Evolutionary conservation across 2,888 invertebrate genomes (phyloP).

Genomic region (Erpobdella octoculata): DNA sequence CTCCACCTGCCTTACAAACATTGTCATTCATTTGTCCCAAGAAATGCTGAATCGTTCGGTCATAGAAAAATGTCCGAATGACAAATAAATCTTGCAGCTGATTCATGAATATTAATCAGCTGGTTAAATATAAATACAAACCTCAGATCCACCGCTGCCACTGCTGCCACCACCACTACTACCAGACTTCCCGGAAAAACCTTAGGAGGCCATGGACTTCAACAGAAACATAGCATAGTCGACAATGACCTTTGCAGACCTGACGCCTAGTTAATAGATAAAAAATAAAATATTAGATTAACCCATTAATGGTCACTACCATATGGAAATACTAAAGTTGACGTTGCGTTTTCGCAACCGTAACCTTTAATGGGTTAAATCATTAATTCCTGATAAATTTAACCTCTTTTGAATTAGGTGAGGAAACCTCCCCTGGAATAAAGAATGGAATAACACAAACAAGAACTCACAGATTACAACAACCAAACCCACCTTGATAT

Average conservation of each 20-base stretch:
- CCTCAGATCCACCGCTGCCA: constrained; percentile 40
- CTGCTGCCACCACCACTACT: constrained; percentile 43
- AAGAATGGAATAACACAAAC: too few species aligned
- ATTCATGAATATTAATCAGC: neutral
- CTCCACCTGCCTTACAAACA: too few species aligned
- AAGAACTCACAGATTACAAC: neutral
- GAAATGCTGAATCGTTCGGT: neutral
- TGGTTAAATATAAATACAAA: neutral
- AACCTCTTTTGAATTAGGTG: too few species aligned
- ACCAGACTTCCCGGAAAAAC: constrained; percentile 61
- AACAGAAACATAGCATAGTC: constrained; percentile 73
- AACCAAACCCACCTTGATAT: constrained; percentile 59
- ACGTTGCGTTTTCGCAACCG: too few species aligned
- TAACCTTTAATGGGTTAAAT: too few species aligned
- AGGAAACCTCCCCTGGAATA: too few species aligned
- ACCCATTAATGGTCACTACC: too few species aligned
- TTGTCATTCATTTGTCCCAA: too few species aligned
- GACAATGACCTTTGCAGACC: constrained; percentile 76
- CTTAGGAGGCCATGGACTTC: constrained; percentile 65
- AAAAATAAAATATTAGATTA: neutral
- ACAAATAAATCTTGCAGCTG: neutral
- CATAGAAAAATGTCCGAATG: neutral
- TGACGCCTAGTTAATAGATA: constrained; percentile 55
- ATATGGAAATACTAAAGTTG: too few species aligned
- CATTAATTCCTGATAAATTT: too few species aligned